phyloP scores from a whole-genome alignment of 2,113 vertebrate species.

The Orycteropus afer region DNA sequence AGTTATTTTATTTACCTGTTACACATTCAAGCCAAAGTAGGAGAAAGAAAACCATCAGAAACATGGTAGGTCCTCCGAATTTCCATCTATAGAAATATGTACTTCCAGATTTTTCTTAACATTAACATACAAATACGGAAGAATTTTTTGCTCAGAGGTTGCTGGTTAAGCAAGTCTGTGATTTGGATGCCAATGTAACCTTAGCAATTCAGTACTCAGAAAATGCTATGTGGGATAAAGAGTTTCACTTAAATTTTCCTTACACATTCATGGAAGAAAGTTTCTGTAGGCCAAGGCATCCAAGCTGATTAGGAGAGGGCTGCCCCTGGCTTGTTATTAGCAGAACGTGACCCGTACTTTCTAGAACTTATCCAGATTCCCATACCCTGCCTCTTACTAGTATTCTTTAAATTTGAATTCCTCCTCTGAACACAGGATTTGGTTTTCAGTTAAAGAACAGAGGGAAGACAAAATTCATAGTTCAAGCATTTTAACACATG shows the following conservation, averaged over 20 bases:
- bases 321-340: neutral
- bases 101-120: conserved; percentile 53
- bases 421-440: neutral
- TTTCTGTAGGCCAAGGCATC: neutral
- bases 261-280: conserved; percentile 12
- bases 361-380: neutral
- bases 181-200: conserved; percentile 1
- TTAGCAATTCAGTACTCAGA: conserved; percentile 30
- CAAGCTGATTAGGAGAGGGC: neutral
- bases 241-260: conserved; percentile 25
- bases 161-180: conserved; percentile 28
- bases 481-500: conserved; percentile 3
- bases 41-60: conserved; percentile 57
- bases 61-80: neutral
- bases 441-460: conserved; percentile 39
- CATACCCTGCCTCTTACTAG: neutral
- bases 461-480: conserved; percentile 28
- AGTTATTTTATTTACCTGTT: conserved; percentile 30
- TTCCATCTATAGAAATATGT: conserved; percentile 12
- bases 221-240: conserved; percentile 7
- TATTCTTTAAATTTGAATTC: conserved; percentile 31
- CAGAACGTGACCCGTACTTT: neutral
- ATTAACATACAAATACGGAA: neutral
- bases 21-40: conserved; percentile 24
- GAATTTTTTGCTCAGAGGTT: conserved; percentile 39